A percentile compares a stretch with the other conserved stretches of the same genome.
Conservation (phyloP, 1,140 invertebrate genomes). For the Yoshiicerus persimilis region DNA sequence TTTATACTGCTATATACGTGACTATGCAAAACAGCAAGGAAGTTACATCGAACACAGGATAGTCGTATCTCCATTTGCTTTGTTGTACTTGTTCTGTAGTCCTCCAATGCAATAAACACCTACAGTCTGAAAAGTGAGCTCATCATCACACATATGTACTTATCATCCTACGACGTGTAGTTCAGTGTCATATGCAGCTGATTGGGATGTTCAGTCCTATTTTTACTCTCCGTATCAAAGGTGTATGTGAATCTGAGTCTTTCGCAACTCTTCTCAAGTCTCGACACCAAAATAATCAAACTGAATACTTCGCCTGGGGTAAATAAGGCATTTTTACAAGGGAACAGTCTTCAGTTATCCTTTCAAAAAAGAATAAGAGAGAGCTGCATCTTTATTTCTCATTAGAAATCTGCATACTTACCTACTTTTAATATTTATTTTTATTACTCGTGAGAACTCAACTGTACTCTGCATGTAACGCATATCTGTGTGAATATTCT, state of each 20-base stretch:
- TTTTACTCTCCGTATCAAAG: neutral
- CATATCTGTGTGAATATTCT: neutral
- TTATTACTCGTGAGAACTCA: neutral
- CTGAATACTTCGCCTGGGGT: neutral
- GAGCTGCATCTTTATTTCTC: neutral
- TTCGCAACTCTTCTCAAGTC: neutral
- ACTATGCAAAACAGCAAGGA: no score
- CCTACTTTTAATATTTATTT: no score
- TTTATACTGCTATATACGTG: no score
- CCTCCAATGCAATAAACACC: no score
- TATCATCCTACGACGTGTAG: neutral
- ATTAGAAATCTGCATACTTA: neutral
- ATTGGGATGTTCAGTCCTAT: neutral
- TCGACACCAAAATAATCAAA: neutral
- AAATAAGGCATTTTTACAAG: no score
- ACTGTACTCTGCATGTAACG: no score
- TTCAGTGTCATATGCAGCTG: neutral
- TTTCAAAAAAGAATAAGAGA: neutral
- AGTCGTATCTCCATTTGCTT: no score
- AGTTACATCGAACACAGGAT: no score
- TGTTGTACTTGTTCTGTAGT: no score
- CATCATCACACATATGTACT: neutral
- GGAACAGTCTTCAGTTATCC: neutral
- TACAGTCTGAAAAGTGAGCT: neutral
- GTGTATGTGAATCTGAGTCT: neutral